A percentile compares a stretch with the other conserved stretches of the same genome.
Evolutionary conservation across 2,113 vertebrate genomes (phyloP).

Genomic region (Pterocles gutturalis): DNA sequence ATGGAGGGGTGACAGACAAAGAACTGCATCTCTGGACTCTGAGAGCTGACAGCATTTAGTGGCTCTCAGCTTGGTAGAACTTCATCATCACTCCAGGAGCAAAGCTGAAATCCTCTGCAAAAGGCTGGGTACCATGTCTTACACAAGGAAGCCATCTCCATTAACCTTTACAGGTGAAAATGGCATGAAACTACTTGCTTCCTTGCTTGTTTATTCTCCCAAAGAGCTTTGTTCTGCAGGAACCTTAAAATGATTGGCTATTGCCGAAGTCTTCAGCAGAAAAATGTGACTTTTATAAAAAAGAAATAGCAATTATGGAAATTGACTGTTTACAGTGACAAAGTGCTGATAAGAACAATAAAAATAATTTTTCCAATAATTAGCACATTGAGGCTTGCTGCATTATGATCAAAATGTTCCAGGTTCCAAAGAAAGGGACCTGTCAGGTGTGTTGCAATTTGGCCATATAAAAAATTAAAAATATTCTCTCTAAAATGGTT

Average conservation of each 20-base stretch:
- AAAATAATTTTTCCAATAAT: slow-evolving; percentile 5
- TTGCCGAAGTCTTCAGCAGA: not conserved
- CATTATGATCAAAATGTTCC: not conserved
- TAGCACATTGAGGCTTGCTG: not conserved
- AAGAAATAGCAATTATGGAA: slow-evolving; percentile 4
- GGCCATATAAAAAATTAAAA: not conserved
- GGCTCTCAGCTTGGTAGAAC: not conserved
- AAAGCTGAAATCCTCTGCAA: not conserved
- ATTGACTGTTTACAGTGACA: not conserved
- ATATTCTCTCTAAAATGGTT: not conserved
- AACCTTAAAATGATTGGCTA: not conserved
- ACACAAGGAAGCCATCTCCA: not conserved
- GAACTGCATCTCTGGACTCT: not conserved
- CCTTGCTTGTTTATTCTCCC: not conserved
- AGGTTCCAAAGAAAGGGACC: not conserved
- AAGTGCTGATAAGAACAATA: slow-evolving; percentile 10
- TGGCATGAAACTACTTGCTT: not conserved
- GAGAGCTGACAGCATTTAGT: not conserved
- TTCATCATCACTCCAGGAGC: not conserved
- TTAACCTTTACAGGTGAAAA: not conserved
- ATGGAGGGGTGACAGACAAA: fast-evolving
- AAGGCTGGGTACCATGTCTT: not conserved
- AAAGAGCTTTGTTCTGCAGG: not conserved
- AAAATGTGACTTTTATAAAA: not conserved
- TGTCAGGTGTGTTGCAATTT: not conserved